These are phyloP conservation scores for Drosophila nigricruria DNA, from an alignment of 2,888 invertebrate genomes.

Conservation along the genomic window DNA sequence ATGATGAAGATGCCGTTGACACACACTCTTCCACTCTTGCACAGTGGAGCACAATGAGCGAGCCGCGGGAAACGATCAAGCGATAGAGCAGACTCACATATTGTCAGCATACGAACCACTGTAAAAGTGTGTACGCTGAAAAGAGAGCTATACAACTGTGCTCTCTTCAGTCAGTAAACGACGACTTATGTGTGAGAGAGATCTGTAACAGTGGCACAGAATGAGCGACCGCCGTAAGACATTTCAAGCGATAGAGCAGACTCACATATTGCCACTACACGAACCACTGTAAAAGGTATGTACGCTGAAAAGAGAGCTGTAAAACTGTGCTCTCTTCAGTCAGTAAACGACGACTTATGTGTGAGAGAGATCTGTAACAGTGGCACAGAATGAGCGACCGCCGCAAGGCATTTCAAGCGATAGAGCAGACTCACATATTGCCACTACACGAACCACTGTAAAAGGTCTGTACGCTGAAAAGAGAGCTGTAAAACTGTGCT, in stretches of 20 bases:
- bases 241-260: background rate
- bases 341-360: background rate
- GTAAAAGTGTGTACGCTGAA: background rate
- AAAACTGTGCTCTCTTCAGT: background rate
- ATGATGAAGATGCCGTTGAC: conserved; percentile 63
- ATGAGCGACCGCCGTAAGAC: background rate
- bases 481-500: background rate
- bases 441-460: background rate
- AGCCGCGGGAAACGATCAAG: background rate
- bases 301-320: conserved; percentile 8
- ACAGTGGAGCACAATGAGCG: conserved; percentile 27
- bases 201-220: conserved; percentile 20
- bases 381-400: conserved; percentile 1
- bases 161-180: background rate
- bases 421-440: background rate
- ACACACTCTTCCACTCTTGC: conserved; percentile 35
- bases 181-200: background rate
- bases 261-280: background rate
- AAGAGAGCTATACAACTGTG: conserved; percentile 3
- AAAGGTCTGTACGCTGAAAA: background rate
- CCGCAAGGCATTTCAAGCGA: background rate
- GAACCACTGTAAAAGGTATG: background rate
- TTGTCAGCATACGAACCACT: background rate
- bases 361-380: conserved; percentile 14
- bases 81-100: too few relatives aligned